These are phyloP conservation scores for Brachypodius melanocephalos DNA, from an alignment of 2,113 vertebrate genomes.

Conservation along the genomic window DNA sequence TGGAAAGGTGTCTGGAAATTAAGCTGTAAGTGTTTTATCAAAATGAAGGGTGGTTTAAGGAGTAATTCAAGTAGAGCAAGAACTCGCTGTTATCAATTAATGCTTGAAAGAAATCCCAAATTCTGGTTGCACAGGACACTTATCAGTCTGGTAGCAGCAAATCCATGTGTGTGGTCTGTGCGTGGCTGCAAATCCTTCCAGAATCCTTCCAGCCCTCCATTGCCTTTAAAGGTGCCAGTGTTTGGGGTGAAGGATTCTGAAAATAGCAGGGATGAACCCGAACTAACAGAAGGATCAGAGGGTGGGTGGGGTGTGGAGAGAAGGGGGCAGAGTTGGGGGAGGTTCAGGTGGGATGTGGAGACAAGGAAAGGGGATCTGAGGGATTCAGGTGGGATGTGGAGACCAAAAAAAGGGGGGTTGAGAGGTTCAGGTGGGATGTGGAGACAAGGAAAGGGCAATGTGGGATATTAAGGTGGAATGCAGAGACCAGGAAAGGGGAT, in stretches of 20 bases:
- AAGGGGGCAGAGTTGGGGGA: not conserved
- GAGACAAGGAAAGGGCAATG: not conserved
- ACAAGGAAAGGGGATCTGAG: no score
- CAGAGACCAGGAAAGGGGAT: not conserved
- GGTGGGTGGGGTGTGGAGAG: not conserved
- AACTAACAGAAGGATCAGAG: not conserved
- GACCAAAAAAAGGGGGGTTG: not conserved
- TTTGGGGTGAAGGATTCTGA: not conserved
- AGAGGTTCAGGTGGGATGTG: no score
- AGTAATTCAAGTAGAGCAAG: not conserved
- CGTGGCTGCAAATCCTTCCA: not conserved
- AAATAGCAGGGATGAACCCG: not conserved
- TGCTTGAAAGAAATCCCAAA: not conserved
- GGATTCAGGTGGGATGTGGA: not conserved
- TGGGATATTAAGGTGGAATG: no score
- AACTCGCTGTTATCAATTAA: not conserved
- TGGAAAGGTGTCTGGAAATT: not conserved
- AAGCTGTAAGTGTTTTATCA: not conserved
- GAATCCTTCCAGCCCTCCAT: not conserved
- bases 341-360: not conserved
- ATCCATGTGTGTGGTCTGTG: not conserved
- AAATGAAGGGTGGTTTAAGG: not conserved
- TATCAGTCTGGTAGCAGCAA: not conserved
- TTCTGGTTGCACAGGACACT: not conserved
- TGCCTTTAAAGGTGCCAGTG: not conserved